These are phyloP conservation scores for Nothoprocta perdicaria DNA, from an alignment of 2,113 vertebrate genomes.

Conservation along the genomic window DNA sequence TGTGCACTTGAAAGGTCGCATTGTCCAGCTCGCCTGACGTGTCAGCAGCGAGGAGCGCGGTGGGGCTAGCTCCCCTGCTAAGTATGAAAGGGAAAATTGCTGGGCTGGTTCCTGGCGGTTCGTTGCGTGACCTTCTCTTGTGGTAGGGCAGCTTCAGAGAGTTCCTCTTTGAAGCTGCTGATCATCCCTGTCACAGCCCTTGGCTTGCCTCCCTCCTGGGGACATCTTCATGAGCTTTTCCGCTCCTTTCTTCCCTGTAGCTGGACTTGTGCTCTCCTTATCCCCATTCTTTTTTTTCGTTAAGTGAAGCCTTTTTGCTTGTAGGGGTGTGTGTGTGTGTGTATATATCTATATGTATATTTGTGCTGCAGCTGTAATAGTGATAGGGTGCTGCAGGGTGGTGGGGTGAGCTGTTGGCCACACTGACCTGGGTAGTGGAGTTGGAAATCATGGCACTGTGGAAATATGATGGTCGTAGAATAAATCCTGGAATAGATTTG, in stretches of 20 bases:
- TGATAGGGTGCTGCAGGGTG: background rate
- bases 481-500: background rate
- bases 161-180: background rate
- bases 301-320: background rate
- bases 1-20: rapidly evolving
- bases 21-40: background rate
- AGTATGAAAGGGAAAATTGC: background rate
- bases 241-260: rapidly evolving
- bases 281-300: background rate
- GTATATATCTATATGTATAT: too few relatives aligned
- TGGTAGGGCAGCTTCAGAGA: background rate
- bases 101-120: background rate
- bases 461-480: background rate
- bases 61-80: background rate
- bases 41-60: background rate
- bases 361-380: background rate
- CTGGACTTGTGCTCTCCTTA: background rate
- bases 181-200: background rate
- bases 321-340: too few relatives aligned
- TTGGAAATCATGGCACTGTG: background rate
- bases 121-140: background rate
- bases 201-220: background rate
- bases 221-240: background rate
- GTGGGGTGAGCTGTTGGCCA: rapidly evolving
- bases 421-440: rapidly evolving